These are phyloP conservation scores for Uromys caudimaculatus DNA, from an alignment of 2,797 vertebrate species.

Conservation along the genomic window DNA sequence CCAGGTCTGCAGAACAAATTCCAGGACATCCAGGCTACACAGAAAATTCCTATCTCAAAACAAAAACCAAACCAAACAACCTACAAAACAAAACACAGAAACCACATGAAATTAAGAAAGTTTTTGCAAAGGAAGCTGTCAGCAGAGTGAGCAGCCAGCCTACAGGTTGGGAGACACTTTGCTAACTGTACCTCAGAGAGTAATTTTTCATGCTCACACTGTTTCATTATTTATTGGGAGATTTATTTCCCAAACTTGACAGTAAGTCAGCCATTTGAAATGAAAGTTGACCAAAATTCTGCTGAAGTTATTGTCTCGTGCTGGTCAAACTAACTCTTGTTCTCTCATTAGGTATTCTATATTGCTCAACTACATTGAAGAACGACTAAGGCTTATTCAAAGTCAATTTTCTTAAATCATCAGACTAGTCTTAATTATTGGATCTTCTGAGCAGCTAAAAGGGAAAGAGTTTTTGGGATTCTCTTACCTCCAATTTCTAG, in stretches of 20 bases:
- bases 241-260: not conserved
- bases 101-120: not conserved
- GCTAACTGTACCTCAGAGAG: not conserved
- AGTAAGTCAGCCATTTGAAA: conserved; percentile 20
- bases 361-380: conserved; percentile 25
- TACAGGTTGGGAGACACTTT: not conserved
- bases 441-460: not conserved
- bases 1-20: not conserved
- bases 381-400: not conserved
- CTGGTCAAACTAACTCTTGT: not conserved
- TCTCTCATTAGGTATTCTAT: not conserved
- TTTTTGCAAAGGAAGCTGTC: not conserved
- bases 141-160: not conserved
- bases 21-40: not conserved
- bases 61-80: not conserved
- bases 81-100: not conserved
- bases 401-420: not conserved
- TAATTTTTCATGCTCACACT: not conserved
- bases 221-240: not conserved
- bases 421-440: conserved; percentile 17
- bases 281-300: conserved; percentile 22
- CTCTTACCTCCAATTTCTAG: not conserved
- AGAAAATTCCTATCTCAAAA: not conserved
- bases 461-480: conserved; percentile 17
- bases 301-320: not conserved